Evolutionary conservation across 2,888 invertebrate species (phyloP).

Genomic region (Microctonus hyperodae): DNA sequence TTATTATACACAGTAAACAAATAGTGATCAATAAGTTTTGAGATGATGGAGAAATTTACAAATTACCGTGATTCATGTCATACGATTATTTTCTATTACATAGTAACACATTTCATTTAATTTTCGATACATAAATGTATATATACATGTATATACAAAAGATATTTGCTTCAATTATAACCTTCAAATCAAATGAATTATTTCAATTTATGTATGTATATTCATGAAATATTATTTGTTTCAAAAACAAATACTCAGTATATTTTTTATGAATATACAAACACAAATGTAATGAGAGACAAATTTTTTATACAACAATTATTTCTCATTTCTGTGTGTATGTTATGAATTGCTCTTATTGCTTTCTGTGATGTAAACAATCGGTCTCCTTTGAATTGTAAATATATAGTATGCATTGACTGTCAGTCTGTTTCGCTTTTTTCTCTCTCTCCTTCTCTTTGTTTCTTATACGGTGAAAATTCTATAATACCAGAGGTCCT

Average conservation of each 20-base stretch:
- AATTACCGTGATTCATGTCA: neutral
- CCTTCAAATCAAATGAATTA: conserved; percentile 16
- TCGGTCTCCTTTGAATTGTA: conserved; percentile 11
- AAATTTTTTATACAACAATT: neutral
- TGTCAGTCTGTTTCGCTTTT: neutral
- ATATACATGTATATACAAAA: neutral
- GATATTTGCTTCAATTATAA: conserved; percentile 9
- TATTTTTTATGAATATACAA: neutral
- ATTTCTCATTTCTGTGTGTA: neutral
- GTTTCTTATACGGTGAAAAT: neutral
- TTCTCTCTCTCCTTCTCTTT: neutral
- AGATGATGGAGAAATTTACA: neutral
- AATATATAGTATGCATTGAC: neutral
- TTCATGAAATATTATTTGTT: neutral
- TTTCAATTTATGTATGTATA: neutral
- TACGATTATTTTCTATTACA: conserved; percentile 7
- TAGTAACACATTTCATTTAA: conserved; percentile 3
- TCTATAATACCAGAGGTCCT: conserved; percentile 12
- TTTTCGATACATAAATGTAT: neutral
- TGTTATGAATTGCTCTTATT: neutral
- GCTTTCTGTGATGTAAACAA: conserved; percentile 20
- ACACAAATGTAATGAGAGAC: neutral
- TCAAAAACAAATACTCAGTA: neutral
- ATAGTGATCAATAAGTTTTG: neutral
- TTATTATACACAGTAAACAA: conserved; percentile 15